Conservation (phyloP, 1,140 invertebrate genomes). For the Varroa destructor region DNA sequence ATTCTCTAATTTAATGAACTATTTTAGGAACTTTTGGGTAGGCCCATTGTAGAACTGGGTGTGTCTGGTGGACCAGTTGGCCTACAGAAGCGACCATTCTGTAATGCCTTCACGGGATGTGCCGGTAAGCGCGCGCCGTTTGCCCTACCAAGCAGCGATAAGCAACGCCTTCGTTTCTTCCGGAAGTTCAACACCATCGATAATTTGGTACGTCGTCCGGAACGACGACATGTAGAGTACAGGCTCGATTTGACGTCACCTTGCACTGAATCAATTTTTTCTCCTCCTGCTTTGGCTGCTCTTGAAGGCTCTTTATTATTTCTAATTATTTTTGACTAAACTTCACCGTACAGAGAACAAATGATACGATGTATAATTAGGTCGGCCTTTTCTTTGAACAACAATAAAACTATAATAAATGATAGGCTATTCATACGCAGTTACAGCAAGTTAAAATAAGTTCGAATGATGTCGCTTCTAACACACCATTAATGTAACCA, state of each 20-base stretch:
- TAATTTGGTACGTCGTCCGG: neutral
- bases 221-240: neutral
- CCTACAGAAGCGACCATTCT: conserved; percentile 21
- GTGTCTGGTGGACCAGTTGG: neutral
- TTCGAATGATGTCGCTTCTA: too few relatives aligned
- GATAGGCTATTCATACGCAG: too few relatives aligned
- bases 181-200: conserved; percentile 26
- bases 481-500: too few relatives aligned
- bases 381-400: too few relatives aligned
- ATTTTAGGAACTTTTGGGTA: conserved; percentile 14
- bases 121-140: conserved; percentile 13
- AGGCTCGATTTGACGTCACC: too few relatives aligned
- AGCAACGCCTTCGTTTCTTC: conserved; percentile 8
- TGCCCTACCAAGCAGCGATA: neutral
- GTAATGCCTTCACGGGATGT: conserved; percentile 20
- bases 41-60: neutral
- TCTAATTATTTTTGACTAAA: neutral
- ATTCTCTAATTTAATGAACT: neutral
- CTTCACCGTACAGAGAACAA: too few relatives aligned
- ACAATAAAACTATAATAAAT: too few relatives aligned
- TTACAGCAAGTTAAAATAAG: too few relatives aligned
- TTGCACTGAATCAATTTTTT: neutral
- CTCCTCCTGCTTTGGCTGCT: neutral
- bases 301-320: neutral
- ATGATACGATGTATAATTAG: too few relatives aligned